Conservation (phyloP, 2,888 invertebrate species). For the Epiblema foenella region DNA sequence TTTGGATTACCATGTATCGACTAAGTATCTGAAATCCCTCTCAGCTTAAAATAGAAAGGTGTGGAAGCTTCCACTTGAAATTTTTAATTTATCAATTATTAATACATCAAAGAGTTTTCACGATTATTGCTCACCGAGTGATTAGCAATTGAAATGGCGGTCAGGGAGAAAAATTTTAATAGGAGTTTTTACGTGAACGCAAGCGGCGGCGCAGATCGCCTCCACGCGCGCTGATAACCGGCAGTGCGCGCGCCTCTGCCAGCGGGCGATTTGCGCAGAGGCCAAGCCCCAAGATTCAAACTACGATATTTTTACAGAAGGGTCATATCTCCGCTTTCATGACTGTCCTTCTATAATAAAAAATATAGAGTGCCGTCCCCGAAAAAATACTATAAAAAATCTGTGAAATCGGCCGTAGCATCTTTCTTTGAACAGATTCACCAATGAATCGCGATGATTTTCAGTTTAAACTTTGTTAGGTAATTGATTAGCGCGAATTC, state of each 20-base stretch:
- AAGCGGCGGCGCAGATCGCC: constrained; percentile 38
- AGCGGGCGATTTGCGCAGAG: constrained; percentile 17
- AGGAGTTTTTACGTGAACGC: constrained; percentile 44
- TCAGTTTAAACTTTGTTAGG: background rate
- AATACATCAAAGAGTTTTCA: constrained; percentile 12
- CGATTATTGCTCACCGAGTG: constrained; percentile 28
- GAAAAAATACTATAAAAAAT: background rate
- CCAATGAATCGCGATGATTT: background rate
- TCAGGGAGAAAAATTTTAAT: constrained; percentile 49
- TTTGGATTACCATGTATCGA: constrained; percentile 10
- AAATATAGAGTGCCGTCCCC: no score
- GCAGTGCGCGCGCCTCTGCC: constrained; percentile 28
- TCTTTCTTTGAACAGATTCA: background rate
- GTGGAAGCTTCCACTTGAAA: constrained; percentile 6
- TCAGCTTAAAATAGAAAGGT: background rate
- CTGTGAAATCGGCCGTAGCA: background rate
- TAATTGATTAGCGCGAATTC: background rate
- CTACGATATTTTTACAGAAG: no score
- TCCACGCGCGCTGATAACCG: constrained; percentile 37
- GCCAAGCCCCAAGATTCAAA: no score
- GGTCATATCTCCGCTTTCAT: no score
- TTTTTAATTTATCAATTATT: constrained; percentile 9
- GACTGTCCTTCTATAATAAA: no score
- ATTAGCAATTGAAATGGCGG: constrained; percentile 47
- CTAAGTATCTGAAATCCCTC: constrained; percentile 8